These are phyloP conservation scores for Arremon aurantiirostris DNA, from an alignment of 2,797 vertebrate genomes.

Conservation along the genomic window DNA sequence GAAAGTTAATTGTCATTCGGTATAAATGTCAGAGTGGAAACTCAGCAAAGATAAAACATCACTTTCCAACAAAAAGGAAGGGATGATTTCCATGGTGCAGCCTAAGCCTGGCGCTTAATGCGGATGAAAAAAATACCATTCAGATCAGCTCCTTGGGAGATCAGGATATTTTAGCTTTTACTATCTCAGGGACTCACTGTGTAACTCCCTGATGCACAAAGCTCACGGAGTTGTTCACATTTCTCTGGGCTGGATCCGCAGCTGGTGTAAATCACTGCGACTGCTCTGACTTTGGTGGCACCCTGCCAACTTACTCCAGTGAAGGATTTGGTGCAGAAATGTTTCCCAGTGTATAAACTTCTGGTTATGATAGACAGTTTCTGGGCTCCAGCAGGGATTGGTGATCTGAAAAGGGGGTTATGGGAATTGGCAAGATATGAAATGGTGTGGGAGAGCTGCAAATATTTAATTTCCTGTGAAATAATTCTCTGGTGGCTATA, in stretches of 20 bases:
- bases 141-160: neutral
- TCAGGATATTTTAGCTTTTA: slow-evolving; percentile 23
- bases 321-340: slow-evolving; percentile 45
- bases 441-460: slow-evolving; percentile 37
- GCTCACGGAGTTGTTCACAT: neutral
- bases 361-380: slow-evolving; percentile 56
- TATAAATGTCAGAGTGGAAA: slow-evolving; percentile 42
- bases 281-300: neutral
- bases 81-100: neutral
- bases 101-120: neutral
- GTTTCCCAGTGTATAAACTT: slow-evolving; percentile 60
- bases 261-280: slow-evolving; percentile 13
- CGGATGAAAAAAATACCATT: neutral
- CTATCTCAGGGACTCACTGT: neutral
- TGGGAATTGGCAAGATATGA: slow-evolving; percentile 52
- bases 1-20: slow-evolving; percentile 45
- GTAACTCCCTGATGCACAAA: neutral
- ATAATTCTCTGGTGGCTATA: slow-evolving; percentile 32
- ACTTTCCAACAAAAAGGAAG: slow-evolving; percentile 1
- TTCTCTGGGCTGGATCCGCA: neutral
- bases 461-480: slow-evolving; percentile 62
- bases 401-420: slow-evolving; percentile 47
- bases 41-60: neutral
- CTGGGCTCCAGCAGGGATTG: slow-evolving; percentile 1
- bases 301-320: slow-evolving; percentile 23